Evolutionary conservation across 2,888 invertebrate genomes (phyloP).

Genomic region (Chirona hameri): DNA sequence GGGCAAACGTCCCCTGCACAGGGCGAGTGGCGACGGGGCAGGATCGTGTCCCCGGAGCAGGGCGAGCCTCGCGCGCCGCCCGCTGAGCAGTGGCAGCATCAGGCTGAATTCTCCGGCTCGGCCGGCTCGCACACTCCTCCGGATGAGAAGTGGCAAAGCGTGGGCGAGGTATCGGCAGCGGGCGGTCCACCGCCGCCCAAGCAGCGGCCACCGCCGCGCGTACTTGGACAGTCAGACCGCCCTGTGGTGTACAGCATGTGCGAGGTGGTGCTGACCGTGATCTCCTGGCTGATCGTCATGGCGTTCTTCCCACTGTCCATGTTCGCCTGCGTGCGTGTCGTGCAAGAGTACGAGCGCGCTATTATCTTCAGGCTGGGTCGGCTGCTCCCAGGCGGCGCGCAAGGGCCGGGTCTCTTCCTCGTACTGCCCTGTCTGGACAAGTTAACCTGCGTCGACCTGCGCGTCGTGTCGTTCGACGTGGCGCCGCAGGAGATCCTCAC

Average conservation of each 20-base stretch:
- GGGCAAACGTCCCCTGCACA: neutral
- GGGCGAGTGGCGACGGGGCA: neutral
- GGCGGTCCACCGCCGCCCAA: conserved; percentile 29
- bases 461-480: conserved; percentile 58
- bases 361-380: conserved; percentile 53
- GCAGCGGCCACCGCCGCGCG: neutral
- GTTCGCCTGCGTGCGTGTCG: conserved; percentile 47
- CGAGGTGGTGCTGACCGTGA: conserved; percentile 40
- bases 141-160: conserved; percentile 33
- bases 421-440: conserved; percentile 58
- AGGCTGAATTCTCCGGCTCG: neutral
- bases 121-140: neutral
- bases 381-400: conserved; percentile 51
- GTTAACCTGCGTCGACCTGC: conserved; percentile 55
- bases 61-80: neutral
- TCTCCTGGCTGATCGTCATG: conserved; percentile 42
- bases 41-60: neutral
- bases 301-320: conserved; percentile 43
- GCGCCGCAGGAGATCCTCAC: conserved; percentile 54
- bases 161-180: neutral
- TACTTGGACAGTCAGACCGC: neutral
- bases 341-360: conserved; percentile 53
- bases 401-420: conserved; percentile 57
- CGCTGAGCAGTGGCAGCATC: neutral
- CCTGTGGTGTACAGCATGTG: neutral